Evolutionary conservation across 1,140 invertebrate species (phyloP), one percentile per base, ranked within the genome.

Genomic region (Bombus pascuorum): DNA sequence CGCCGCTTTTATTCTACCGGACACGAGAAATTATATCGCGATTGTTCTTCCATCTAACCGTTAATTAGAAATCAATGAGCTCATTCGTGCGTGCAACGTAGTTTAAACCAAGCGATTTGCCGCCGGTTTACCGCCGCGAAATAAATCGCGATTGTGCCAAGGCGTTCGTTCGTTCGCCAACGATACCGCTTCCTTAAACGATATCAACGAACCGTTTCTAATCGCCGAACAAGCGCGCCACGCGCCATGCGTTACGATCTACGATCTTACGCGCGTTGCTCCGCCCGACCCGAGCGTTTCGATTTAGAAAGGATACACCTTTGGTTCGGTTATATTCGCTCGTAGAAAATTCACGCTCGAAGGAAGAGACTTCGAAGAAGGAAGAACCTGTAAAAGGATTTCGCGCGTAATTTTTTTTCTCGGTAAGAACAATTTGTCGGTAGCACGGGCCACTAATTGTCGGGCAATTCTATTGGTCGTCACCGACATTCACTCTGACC

Each of bases 41-140:
- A 95, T 95, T 95, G 94, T 95, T 95, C 92, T 85, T 82, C 87
- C 92, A 93, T 92, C 90, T 91, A 88, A 86, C 86, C 86, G 77
- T 92, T 93, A 94, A 94, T 94, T 95, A 93, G 94, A 87, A 94
- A 92, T 94, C 94, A 95, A 95, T 94, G 94, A 91, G 92, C 81
- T 93, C 91, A 91, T 75, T 94, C 87, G 91, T 82, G 91, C 92
- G 93, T 91, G 86, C 47, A 86, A 73, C 53, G 59, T 42, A 12
- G 68, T 68, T 53, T 53, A 53, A 47, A 53, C 18, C 47, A 22
- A 53, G 47, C 47, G 47, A 53, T 53, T 75, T 32, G 32, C n/a
- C 42, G 28, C 47, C 53, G 66, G 37, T 34, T 32, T 47, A 12
- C 32, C 34, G 25, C 28, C 59, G n/a, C 32, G n/a, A 65, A 4